Base-by-base conservation (phyloP, 1,140 invertebrate species). In the Drosophila micromelanica region DNA sequence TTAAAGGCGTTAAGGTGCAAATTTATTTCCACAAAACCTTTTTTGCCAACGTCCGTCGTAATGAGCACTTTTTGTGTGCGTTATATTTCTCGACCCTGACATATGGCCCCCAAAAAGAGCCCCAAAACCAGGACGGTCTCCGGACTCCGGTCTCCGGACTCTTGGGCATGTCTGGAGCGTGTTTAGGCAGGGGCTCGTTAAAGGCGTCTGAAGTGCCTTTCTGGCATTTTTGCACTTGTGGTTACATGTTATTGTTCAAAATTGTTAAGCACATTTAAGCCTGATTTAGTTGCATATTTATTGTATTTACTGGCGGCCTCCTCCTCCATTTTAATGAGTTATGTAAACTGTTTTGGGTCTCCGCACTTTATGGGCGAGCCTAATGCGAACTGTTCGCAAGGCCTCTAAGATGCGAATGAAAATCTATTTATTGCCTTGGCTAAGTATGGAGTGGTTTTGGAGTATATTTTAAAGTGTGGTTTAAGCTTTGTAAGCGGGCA, bases 1-100 rank as follows among this genome's bases (percentile, higher is more conserved):
- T 87, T 87, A 87, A 87, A 87, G 84, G 84, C 84, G 84, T 87
- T 89, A 87, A 87, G 84, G 84, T 87, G 84, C 84, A 89, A 87
- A 87, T 87, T 87, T 87, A 87, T 89, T 84, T 89, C 54, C 67
- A 82, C 37, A 69, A 72, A 80, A 89, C 84, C 84, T 87, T 87
- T 87, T 89, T 45, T 61, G 48, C 76, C 76, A 62, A 61, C 54
- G 60, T 78, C 68, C 57, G 61, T 72, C 61, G 67, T 78, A 78
- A 78, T 78, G 71, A 84, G 71, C 74, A 80, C 68, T 79, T 65
- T 70, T 61, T 73, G 76, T 78, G 79, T 89, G 76, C 76, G 82
- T 87, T 78, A 81, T 87, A 87, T 87, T 82, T 89, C 79, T 87
- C 57, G 68, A 67, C 69, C 68, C 85, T 79, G 76, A 77, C 84